phyloP scores from a whole-genome alignment of 2,797 vertebrate genomes.

The Microchirus variegatus region DNA sequence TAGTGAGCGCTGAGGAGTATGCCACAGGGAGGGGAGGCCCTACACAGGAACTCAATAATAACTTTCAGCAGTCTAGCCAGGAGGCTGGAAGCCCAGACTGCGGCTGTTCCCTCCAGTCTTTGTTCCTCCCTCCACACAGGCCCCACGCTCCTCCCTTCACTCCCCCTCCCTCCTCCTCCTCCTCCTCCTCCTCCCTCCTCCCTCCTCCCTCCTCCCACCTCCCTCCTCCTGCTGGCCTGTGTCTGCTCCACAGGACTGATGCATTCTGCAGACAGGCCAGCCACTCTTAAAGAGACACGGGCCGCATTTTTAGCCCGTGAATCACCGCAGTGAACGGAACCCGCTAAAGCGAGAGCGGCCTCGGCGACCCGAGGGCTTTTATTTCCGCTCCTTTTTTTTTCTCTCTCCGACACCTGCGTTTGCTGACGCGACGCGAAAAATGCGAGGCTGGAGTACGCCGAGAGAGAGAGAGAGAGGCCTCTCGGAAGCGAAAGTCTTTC shows the following conservation, averaged over 20 bases:
- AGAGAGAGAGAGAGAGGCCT: too few relatives aligned
- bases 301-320: constrained; percentile 82
- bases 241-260: constrained; percentile 89
- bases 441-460: constrained; percentile 63
- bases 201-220: constrained; percentile 50
- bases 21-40: constrained; percentile 85
- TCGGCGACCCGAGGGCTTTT: constrained; percentile 42
- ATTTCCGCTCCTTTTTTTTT: constrained; percentile 55
- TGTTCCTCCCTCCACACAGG: constrained; percentile 76
- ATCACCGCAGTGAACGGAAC: constrained; percentile 83
- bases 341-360: constrained; percentile 60
- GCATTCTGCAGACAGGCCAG: constrained; percentile 89
- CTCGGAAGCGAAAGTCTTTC: constrained; percentile 56
- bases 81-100: constrained; percentile 95
- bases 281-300: constrained; percentile 86
- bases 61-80: constrained; percentile 98
- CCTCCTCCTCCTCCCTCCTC: constrained; percentile 63
- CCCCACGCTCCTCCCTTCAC: constrained; percentile 72
- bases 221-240: constrained; percentile 79
- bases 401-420: constrained; percentile 42
- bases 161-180: constrained; percentile 54
- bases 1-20: constrained; percentile 80
- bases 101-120: constrained; percentile 87
- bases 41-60: constrained; percentile 94
- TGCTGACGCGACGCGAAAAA: constrained; percentile 61